Conservation (phyloP, 2,113 vertebrate genomes). For the Chaetodon auriga region DNA sequence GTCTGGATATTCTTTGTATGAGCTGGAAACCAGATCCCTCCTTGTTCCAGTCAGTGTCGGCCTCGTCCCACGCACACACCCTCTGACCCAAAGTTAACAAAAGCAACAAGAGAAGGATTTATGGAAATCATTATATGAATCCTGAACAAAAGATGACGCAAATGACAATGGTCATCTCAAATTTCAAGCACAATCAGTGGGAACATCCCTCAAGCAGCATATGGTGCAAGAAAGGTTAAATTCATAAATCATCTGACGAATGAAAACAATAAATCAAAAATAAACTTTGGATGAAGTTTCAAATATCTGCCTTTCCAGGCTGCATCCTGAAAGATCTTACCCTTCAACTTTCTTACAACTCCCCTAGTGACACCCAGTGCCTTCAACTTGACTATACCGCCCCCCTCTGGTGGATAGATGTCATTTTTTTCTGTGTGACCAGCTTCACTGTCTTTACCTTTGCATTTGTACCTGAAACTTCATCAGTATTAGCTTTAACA, state of each 20-base stretch:
- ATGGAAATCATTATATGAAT: constrained; percentile 15
- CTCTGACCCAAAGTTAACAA: constrained; percentile 27
- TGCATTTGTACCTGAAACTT: not conserved
- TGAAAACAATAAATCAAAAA: not conserved
- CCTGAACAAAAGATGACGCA: not conserved
- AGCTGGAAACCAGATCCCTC: constrained; percentile 1
- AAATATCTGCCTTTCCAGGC: too few species aligned
- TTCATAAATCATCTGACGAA: not conserved
- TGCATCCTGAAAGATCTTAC: not conserved
- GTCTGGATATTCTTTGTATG: not conserved
- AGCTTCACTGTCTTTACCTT: not conserved
- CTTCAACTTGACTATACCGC: not conserved
- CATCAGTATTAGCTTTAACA: not conserved
- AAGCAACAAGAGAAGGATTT: not conserved
- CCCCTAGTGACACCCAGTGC: not conserved
- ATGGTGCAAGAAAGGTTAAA: not conserved
- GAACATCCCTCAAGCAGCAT: not conserved
- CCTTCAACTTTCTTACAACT: not conserved
- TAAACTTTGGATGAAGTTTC: not conserved
- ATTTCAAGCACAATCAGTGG: not conserved
- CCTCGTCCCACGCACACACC: constrained; percentile 1
- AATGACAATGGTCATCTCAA: not conserved
- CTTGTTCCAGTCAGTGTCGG: not conserved
- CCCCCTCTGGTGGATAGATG: not conserved
- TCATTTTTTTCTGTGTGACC: not conserved